Base-by-base conservation (phyloP, 2,797 vertebrate species). In the Scolopax bukidnonensis region DNA sequence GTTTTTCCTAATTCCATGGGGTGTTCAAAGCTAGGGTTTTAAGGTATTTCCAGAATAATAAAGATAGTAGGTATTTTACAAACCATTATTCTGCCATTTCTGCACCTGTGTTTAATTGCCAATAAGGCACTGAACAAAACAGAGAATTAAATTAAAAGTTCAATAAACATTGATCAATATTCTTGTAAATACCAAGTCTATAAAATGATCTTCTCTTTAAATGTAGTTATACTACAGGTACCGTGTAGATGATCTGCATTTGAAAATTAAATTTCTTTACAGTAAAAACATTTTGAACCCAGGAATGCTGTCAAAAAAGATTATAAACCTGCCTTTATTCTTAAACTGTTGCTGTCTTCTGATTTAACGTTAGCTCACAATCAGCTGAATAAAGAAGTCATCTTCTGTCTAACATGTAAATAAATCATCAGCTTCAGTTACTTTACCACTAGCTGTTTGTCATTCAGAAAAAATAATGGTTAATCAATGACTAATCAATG, bases 401-500 rank as follows among this genome's bases (percentile, higher is more conserved):
- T 97, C 96, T 97, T 95, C 97, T 94, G 96, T 95, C 97, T 97
- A 97, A 98, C 97, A 98, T 98, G 98, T 98, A 98, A 98, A 98
- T 98, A 98, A 98, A 98, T 98, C 98, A 98, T 97, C 97, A 97
- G 97, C 97, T 97, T 98, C 98, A 98, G 98, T 98, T 98, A 98
- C 98, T 98, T 98, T 98, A 98, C 98, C 97, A 95, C 98, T 97
- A 96, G 98, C 98, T 98, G 98, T 98, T 98, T 98, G 98, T 98
- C 98, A 98, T 98, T 98, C 98, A 98, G 98, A 94, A 98, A 98
- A 98, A 98, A 98, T 98, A 98, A 98, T 98, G 98, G 98, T 98
- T 98, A 98, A 98, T 98, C 98, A 97, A 98, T 98, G 97, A 97
- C 97, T 98, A 98, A 98, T 98, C 98, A 98, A 98, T 98, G 97